Evolutionary conservation across 2,888 invertebrate genomes (phyloP).

Genomic region (Lithosia quadra): DNA sequence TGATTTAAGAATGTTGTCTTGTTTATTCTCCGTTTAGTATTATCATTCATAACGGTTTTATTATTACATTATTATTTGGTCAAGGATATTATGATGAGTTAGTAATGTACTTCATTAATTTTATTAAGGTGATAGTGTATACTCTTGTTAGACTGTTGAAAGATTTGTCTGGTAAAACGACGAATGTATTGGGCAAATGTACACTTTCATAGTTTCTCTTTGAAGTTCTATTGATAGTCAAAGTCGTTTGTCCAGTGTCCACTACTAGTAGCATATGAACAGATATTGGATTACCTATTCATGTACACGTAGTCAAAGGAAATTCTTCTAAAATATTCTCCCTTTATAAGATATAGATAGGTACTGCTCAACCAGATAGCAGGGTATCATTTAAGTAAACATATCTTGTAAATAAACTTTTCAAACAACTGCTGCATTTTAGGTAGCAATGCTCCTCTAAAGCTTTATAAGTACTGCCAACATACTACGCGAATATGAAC

Average conservation of each 20-base stretch:
- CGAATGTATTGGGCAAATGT: not conserved
- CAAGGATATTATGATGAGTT: no score
- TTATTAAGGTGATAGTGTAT: no score
- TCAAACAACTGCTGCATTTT: not conserved
- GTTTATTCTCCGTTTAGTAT: not conserved
- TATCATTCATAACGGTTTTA: not conserved
- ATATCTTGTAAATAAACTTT: not conserved
- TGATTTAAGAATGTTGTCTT: not conserved
- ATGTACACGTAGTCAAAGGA: not conserved
- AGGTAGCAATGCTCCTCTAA: not conserved
- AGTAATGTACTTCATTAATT: no score
- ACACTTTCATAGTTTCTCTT: not conserved
- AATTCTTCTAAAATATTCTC: not conserved
- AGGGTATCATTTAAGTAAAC: not conserved
- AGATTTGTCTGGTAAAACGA: not conserved
- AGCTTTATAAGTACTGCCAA: no score
- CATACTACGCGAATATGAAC: not conserved
- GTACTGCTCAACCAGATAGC: no score
- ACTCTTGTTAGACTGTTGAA: no score
- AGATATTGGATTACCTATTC: no score
- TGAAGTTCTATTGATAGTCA: not conserved
- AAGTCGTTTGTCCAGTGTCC: not conserved
- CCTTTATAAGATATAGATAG: no score
- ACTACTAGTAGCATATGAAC: not conserved
- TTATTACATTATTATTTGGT: no score